Evolutionary conservation across 2,888 invertebrate genomes (phyloP), one percentile per base, ranked within the genome.

Genomic region (Leucozona laternaria): DNA sequence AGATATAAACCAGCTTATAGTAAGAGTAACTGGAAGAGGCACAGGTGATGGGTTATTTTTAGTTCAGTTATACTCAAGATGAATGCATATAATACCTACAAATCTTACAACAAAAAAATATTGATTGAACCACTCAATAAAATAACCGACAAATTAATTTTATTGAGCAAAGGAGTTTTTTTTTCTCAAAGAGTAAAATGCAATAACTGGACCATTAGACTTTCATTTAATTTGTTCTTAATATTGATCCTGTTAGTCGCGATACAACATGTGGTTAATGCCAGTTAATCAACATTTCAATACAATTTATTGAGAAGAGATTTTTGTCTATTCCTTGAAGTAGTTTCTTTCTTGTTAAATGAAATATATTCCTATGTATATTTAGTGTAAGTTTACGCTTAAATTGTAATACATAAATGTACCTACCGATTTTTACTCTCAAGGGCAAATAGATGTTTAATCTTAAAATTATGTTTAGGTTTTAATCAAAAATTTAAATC

Each of bases 21-120:
- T 31, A 5, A 28, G 3, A 1, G 50, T 50, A 45, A 64, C 28
- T 45, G 64, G 13, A 64, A 60, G 48, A 48, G 17, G 17, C 13
- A 45, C 64, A 62, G 25, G 43, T 17, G 17, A 31, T 64, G 31
- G 17, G 10, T 45, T 66, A 66, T 66, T 34, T 66, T 66, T 20
- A 48, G 34, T 20, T 20, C 66, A 48, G 66, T 34, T 64, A 58
- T 37, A 17, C 20, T 48, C 31, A 3, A 48, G 28, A 31, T 10
- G 25, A n/a, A 28, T 64, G 11, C 22, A 37, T 22, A 7, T 1
- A 28, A 17, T 60, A 25, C 15, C 2, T 60, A 43, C 15, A 4
- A n/a, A 48, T 11, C n/a, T n/a, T n/a, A 2, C 2, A 64, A 20
- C 28, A 34, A 66, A 66, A 31, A 34, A 48, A 22, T 20, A 31